Evolutionary conservation across 1,140 invertebrate species (phyloP), one percentile per base, ranked within the genome.

Genomic region (Lysiphlebus fabarum): DNA sequence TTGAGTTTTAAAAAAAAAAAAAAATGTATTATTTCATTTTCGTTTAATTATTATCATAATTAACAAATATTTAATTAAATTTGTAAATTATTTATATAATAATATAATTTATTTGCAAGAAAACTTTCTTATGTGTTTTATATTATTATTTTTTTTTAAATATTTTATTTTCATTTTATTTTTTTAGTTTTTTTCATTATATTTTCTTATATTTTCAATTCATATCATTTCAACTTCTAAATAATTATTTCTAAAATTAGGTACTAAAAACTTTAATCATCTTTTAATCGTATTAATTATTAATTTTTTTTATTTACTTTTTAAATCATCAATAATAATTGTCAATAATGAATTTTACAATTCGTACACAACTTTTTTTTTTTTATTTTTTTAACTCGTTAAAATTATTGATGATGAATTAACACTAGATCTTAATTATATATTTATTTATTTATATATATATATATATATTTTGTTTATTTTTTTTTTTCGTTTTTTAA

Each of bases 391-490:
- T 67, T 68, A 72, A 70, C 71, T 75, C 72, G 17, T 17, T 17
- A 17, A 17, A 49, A 38, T 66, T 63, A 74, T 67, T 69, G 72
- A 68, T 77, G 68, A 69, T 67, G 69, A 69, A 71, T 77, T 77
- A 76, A 68, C 60, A 62, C 72, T 77, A 74, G 65, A 74, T 72
- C 59, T 70, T 65, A 51, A 62, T 67, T 58, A 7, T 37, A 37
- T 45, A 47, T n/a, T n/a, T n/a, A n/a, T n/a, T n/a, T 45, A 34
- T 37, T n/a, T 10, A 17, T 38, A 14, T 14, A 56, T 51, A 43
- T 58, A 17, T 17, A 17, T 17, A 17, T n/a, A n/a, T n/a, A n/a
- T n/a, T n/a, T n/a, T n/a, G n/a, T 17, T 17, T 17, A 1, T 17
- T 17, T 17, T 17, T 17, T 17, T 3, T 1, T 17, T 17, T 17